These are phyloP conservation scores for Scolopax mira DNA, from an alignment of 2,113 vertebrate genomes.

Conservation along the genomic window DNA sequence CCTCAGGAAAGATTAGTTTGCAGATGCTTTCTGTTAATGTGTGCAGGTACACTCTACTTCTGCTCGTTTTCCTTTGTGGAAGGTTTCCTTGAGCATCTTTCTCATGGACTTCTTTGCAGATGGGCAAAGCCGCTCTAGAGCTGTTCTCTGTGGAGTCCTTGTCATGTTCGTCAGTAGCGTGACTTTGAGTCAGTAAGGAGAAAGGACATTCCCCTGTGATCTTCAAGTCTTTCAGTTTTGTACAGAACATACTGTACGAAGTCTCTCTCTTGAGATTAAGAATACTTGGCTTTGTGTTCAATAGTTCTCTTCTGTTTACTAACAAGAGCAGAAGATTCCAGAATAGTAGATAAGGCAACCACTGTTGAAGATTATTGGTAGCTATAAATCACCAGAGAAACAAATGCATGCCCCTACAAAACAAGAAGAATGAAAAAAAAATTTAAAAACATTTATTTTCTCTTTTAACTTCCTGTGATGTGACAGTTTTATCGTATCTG, in stretches of 20 bases:
- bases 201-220: constrained; percentile 95
- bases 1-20: constrained; percentile 94
- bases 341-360: neutral
- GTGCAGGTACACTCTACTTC: constrained; percentile 91
- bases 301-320: constrained; percentile 28
- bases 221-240: constrained; percentile 94
- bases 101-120: constrained; percentile 80
- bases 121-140: constrained; percentile 69
- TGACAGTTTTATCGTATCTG: neutral
- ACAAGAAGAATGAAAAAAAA: neutral
- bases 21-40: constrained; percentile 93
- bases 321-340: constrained; percentile 18
- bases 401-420: constrained; percentile 11
- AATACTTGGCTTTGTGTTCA: neutral
- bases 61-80: constrained; percentile 83
- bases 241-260: constrained; percentile 88
- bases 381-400: constrained; percentile 3
- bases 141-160: constrained; percentile 72
- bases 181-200: constrained; percentile 80
- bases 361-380: constrained; percentile 1
- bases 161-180: constrained; percentile 75
- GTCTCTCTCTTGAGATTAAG: neutral
- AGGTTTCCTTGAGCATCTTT: constrained; percentile 67
- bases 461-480: neutral
- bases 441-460: neutral